Evolutionary conservation across 2,797 vertebrate genomes (phyloP), one percentile per base, ranked within the genome.

Genomic region (Chloroceryle inda): DNA sequence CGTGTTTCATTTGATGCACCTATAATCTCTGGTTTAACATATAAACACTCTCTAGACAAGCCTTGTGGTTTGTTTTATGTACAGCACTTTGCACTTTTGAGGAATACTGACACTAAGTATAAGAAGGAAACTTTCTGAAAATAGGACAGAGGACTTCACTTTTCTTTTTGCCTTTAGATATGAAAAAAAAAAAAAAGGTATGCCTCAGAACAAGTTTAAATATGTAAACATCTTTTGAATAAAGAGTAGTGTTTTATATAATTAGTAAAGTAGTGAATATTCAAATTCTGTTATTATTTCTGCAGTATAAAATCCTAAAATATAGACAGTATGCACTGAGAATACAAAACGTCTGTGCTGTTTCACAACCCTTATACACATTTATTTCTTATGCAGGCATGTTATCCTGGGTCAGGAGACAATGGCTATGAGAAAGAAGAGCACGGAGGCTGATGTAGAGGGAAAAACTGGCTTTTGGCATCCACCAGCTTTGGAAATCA

Each of bases 261-360:
- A 63, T 18, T 33, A 17, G 8, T 20, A 52, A 90, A 63, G 9
- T 37, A 24, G 62, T 31, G 55, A 76, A 50, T 35, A 67, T 7
- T 71, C 29, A 58, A 16, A 58, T 42, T 7, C 13, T 50, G 11
- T 29, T 45, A 45, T 27, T 52, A 14, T 4, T 13, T 38, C 6
- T 29, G 22, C 15, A 31, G 2, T 37, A 53, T 62, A 40, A 73
- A 85, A 50, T 19, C 12, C 22, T 44, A 79, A 13, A 2, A 17
- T 53, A 42, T 4, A 11, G 18, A 23, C 0, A 8, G 2, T 5
- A 29, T 24, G 2, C 12, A 8, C 26, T 24, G 23, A 40, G 13
- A 83, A 37, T 42, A 64, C 18, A 22, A 78, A 75, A 85, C 62
- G 1, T 2, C 14, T 47, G 7, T 16, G 9, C 1, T 40, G 10